A percentile compares a stretch with the other conserved stretches of the same genome.
Evolutionary conservation across 2,113 vertebrate genomes (phyloP).

Genomic region (Mugil cephalus): DNA sequence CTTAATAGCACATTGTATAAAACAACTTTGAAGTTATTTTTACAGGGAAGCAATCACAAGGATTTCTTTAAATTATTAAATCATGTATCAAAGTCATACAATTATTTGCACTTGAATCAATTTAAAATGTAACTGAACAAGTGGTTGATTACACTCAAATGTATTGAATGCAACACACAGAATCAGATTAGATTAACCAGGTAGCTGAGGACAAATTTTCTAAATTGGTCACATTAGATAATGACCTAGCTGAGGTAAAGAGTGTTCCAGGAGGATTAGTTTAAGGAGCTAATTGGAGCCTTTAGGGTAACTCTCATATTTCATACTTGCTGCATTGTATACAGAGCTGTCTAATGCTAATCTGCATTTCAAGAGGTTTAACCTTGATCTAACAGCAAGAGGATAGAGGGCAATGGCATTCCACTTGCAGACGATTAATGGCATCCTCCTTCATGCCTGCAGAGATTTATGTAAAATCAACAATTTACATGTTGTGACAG

Average conservation of each 20-base stretch:
- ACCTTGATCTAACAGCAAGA: conserved; percentile 54
- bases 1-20: too few relatives aligned
- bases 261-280: conserved; percentile 40
- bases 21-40: too few relatives aligned
- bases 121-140: neutral
- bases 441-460: conserved; percentile 26
- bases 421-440: conserved; percentile 51
- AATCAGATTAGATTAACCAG: conserved; percentile 31
- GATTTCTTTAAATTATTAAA: too few relatives aligned
- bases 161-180: conserved; percentile 6
- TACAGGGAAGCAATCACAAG: too few relatives aligned
- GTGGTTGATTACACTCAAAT: conserved; percentile 6
- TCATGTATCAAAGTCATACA: neutral
- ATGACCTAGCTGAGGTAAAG: conserved; percentile 33
- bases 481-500: conserved; percentile 33
- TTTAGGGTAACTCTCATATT: conserved; percentile 42
- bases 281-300: conserved; percentile 58
- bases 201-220: conserved; percentile 32
- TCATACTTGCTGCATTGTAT: conserved; percentile 53
- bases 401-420: conserved; percentile 42
- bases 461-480: conserved; percentile 57
- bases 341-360: conserved; percentile 24
- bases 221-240: conserved; percentile 48
- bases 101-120: neutral
- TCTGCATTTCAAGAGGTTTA: conserved; percentile 57